These are phyloP conservation scores for Enteromius argenteus DNA, from an alignment of 2,797 vertebrate species.

Conservation along the genomic window DNA sequence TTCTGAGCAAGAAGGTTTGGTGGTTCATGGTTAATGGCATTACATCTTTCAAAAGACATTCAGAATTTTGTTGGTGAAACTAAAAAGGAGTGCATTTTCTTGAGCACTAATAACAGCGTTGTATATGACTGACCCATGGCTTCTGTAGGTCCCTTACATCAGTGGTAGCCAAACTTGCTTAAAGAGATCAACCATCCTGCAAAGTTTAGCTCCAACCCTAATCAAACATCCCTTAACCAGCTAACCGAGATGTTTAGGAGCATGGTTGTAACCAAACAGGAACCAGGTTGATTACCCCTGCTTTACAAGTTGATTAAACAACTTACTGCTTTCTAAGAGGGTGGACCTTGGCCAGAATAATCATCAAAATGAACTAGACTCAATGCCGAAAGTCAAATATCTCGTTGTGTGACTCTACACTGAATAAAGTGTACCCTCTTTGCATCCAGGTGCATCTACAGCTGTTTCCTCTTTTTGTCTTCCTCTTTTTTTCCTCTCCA, in stretches of 20 bases:
- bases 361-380: background rate
- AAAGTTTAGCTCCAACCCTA: background rate
- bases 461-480: background rate
- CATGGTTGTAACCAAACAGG: background rate
- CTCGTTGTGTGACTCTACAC: background rate
- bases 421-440: background rate
- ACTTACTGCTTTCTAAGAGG: background rate
- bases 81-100: background rate
- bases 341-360: background rate
- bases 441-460: background rate
- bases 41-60: background rate
- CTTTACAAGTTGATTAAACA: background rate
- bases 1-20: background rate
- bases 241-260: background rate
- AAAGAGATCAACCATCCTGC: background rate
- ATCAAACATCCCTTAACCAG: background rate
- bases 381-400: background rate
- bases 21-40: background rate
- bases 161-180: background rate
- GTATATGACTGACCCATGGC: background rate
- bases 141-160: background rate
- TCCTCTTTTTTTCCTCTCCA: constrained; percentile 4
- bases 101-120: background rate
- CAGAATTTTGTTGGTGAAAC: background rate
- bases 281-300: background rate